Evolutionary conservation across 2,888 invertebrate genomes (phyloP).

Genomic region (Empis stercorea): DNA sequence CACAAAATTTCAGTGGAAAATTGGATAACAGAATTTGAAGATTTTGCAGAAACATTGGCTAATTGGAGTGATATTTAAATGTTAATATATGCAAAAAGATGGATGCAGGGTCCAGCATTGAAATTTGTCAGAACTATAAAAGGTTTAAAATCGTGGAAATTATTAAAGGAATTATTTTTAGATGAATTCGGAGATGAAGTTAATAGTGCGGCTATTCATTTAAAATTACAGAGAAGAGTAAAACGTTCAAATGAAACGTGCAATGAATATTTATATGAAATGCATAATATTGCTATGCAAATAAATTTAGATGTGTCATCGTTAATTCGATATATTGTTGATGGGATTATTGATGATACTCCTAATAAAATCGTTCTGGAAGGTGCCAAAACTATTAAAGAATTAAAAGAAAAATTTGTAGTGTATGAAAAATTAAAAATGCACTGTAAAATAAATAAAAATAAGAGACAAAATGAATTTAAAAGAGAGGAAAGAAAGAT

Average conservation of each 20-base stretch:
- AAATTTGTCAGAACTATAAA: not conserved
- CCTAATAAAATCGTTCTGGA: constrained; percentile 2
- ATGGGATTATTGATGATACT: constrained; percentile 1
- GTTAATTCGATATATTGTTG: constrained; percentile 2
- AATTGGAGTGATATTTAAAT: too few relatives aligned
- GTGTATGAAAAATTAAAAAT: constrained; percentile 1
- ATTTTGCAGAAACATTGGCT: too few relatives aligned
- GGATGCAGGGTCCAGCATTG: not conserved
- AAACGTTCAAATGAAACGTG: constrained; percentile 1
- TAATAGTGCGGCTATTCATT: constrained; percentile 1
- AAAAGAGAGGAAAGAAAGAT: not conserved
- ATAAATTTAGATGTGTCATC: constrained; percentile 2
- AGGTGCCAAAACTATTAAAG: not conserved
- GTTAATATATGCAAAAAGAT: not conserved
- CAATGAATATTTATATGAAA: constrained; percentile 2
- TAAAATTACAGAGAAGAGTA: not conserved
- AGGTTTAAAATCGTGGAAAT: not conserved
- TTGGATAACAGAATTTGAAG: too few relatives aligned
- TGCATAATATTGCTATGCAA: not conserved
- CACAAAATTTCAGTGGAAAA: too few relatives aligned
- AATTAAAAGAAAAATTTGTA: constrained; percentile 4
- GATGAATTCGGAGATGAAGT: not conserved
- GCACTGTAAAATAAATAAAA: not conserved
- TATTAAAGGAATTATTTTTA: not conserved
- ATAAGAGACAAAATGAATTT: too few relatives aligned